Percentiles rank a stretch among this genome's conserved stretches.
phyloP scores from a whole-genome alignment of 1,140 invertebrate genomes.

The Armadillidium nasatum region DNA sequence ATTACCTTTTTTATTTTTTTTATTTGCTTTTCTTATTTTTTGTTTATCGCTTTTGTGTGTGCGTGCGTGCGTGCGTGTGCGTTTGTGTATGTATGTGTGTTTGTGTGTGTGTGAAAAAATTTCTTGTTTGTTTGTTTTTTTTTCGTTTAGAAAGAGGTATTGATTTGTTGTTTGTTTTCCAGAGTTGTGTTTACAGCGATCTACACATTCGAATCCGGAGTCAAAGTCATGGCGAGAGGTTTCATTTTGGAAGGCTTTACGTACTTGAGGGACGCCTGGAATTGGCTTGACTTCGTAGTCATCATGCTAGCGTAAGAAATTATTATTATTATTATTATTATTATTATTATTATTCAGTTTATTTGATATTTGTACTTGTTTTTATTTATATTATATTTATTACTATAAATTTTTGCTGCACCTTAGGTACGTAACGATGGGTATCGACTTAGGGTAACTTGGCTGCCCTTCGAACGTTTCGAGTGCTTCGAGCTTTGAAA shows the following conservation, averaged over 20 bases:
- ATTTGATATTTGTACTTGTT: not conserved
- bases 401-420: not conserved
- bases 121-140: too few species aligned
- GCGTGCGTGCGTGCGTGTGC: too few species aligned
- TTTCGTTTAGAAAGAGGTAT: not conserved
- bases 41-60: too few species aligned
- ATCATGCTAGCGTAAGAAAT: constrained; percentile 98
- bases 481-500: constrained; percentile 96
- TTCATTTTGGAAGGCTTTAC: constrained; percentile 98
- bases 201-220: constrained; percentile 97
- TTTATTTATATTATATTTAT: not conserved
- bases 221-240: constrained; percentile 98
- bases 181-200: constrained; percentile 99
- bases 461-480: constrained; percentile 95
- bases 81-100: too few species aligned
- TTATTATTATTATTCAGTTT: not conserved
- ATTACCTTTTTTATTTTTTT: too few species aligned
- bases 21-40: too few species aligned
- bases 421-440: constrained; percentile 96
- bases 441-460: constrained; percentile 96
- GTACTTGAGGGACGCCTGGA: constrained; percentile 99
- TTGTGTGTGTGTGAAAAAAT: too few species aligned
- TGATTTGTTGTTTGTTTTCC: constrained; percentile 52
- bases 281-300: constrained; percentile 99
- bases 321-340: not conserved